These are phyloP conservation scores for Stichodactyla mertensii DNA, from an alignment of 64 coral and sea anemone genomes.

Conservation along the genomic window DNA sequence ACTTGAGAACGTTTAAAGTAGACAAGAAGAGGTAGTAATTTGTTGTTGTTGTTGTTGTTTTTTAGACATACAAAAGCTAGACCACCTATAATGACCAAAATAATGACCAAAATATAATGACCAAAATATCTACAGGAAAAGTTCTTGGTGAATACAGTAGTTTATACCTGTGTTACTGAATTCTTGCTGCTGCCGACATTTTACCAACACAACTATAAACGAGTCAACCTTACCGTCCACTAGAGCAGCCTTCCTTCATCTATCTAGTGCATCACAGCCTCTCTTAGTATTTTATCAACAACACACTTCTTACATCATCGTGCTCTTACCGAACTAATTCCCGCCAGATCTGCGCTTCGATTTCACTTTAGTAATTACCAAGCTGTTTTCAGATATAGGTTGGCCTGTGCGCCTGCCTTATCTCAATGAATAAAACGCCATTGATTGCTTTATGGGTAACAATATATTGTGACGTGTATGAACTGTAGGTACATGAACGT, in stretches of 20 bases:
- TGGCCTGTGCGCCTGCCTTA: background rate
- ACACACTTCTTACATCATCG: background rate
- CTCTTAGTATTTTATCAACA: background rate
- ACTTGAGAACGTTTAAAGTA: background rate
- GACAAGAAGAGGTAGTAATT: background rate
- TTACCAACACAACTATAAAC: no score
- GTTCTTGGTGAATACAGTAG: no score
- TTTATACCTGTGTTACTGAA: no score
- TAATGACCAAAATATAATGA: no score
- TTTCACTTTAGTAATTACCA: background rate
- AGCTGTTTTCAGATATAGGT: background rate
- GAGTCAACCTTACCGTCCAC: background rate
- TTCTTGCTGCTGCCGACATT: no score
- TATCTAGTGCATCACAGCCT: background rate
- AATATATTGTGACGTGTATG: no score
- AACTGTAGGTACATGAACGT: no score
- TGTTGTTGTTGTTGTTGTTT: no score
- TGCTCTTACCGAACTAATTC: background rate
- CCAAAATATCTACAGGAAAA: no score
- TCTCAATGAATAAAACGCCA: background rate
- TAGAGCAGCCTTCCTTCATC: background rate
- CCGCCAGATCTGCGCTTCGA: background rate
- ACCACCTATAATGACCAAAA: background rate
- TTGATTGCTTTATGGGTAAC: no score
- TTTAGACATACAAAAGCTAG: background rate